Percentiles rank a stretch among this genome's conserved stretches.
Evolutionary conservation across 2,888 invertebrate genomes (phyloP).

Genomic region (Argyresthia albistria): DNA sequence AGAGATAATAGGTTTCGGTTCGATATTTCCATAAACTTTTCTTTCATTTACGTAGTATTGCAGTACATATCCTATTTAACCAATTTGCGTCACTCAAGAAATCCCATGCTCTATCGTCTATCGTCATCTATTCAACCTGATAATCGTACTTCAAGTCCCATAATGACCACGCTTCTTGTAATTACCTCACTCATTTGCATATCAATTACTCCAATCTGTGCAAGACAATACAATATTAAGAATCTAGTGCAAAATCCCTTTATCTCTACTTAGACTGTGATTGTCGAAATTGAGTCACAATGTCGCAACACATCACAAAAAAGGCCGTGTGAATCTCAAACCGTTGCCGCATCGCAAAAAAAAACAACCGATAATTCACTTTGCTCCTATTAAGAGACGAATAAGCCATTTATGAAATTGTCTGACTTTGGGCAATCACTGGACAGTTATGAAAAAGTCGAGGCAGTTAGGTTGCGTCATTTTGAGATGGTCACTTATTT

Average conservation of each 20-base stretch:
- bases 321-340: constrained; percentile 49
- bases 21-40: too few species aligned
- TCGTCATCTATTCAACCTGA: too few species aligned
- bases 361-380: constrained; percentile 49
- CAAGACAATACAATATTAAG: constrained; percentile 55
- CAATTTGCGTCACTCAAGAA: neutral
- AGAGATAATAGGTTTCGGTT: too few species aligned
- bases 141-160: constrained; percentile 10
- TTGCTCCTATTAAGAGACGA: constrained; percentile 43
- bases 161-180: constrained; percentile 8
- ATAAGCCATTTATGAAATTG: constrained; percentile 54
- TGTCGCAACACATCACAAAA: constrained; percentile 35
- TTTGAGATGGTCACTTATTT: constrained; percentile 30
- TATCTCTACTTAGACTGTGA: constrained; percentile 40
- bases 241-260: constrained; percentile 48
- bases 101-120: neutral
- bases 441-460: constrained; percentile 39
- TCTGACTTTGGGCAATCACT: constrained; percentile 48
- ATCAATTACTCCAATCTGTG: constrained; percentile 19
- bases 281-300: constrained; percentile 39
- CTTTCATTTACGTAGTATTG: too few species aligned
- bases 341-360: constrained; percentile 38
- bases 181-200: constrained; percentile 28
- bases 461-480: constrained; percentile 28
- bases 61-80: too few species aligned